Conservation (phyloP, 2,797 vertebrate genomes). For the Synaphobranchus kaupii region DNA sequence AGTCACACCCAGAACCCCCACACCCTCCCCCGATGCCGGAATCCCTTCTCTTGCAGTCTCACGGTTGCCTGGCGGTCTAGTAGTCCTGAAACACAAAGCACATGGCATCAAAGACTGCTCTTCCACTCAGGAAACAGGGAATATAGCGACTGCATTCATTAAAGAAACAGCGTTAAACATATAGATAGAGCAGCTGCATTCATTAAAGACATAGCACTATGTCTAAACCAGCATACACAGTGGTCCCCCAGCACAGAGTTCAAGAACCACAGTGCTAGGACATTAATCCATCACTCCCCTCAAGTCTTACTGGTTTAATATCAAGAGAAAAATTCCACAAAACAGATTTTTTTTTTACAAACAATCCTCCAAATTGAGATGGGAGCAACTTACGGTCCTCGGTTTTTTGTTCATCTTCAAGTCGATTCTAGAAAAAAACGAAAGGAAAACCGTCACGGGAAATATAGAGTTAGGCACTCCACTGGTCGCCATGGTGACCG, state of each 20-base stretch:
- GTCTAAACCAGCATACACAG: no score
- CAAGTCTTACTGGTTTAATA: no score
- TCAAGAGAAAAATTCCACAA: no score
- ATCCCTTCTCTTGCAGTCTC: background rate
- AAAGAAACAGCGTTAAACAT: background rate
- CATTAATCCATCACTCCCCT: no score
- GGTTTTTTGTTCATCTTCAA: slow-evolving; percentile 99
- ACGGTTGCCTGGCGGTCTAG: background rate
- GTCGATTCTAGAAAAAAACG: slow-evolving; percentile 82
- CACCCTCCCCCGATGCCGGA: background rate
- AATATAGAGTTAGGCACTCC: background rate
- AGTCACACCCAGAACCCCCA: background rate
- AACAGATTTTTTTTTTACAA: no score
- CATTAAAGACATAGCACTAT: background rate
- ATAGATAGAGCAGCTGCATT: background rate
- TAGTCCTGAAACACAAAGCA: slow-evolving; percentile 17
- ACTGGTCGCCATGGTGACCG: slow-evolving; percentile 34
- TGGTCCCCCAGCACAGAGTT: no score
- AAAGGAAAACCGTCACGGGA: slow-evolving; percentile 22
- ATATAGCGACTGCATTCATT: background rate
- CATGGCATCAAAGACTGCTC: background rate
- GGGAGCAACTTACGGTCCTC: slow-evolving; percentile 86
- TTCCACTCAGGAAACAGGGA: background rate
- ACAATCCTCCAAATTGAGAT: no score
- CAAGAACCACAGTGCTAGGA: no score